Evolutionary conservation across 2,888 invertebrate species (phyloP), one percentile per base, ranked within the genome.

Genomic region (Acronicta leporina): DNA sequence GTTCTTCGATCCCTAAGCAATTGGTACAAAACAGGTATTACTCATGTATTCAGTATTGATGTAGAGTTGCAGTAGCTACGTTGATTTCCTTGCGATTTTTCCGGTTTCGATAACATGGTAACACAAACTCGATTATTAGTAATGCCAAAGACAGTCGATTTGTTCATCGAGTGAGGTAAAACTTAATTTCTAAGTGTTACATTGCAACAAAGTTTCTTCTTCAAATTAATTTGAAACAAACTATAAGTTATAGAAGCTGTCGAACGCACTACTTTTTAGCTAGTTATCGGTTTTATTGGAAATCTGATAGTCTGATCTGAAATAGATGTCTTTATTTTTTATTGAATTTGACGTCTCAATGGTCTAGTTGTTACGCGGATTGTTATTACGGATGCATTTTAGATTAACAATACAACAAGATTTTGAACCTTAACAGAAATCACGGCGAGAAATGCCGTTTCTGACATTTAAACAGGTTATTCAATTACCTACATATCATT

Each of bases 241-340:
- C 51, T 33, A 59, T 62, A 66, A 68, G 51, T 58, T 56, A 57
- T 65, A 43, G 47, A 46, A 73, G 60, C 68, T 68, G 77, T 68
- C 77, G 68, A 51, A 67, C 44, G 64, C 70, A 70, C 46, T 48
- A 52, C 52, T 53, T 59, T 43, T 61, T 65, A 55, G 58, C 3
- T 33, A 11, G 58, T 10, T 33, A 11, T n/a, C n/a, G 38, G 38
- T 38, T 33, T 59, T 75, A 78, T 66, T 79, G 65, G 79, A 70
- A 66, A 76, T 77, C 40, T 44, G 66, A 78, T 57, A 2, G 2
- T 20, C 2, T 20, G 20, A 20, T 20, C 63, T 50, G 47, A 56
- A 63, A 68, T 65, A 57, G 49, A 59, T 51, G 61, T 48, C 57
- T 55, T 52, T 54, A 51, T 62, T 51, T 58, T 64, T 77, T 71